Evolutionary conservation across 2,797 vertebrate genomes (phyloP).

Genomic region (Atherinosoma microstoma): DNA sequence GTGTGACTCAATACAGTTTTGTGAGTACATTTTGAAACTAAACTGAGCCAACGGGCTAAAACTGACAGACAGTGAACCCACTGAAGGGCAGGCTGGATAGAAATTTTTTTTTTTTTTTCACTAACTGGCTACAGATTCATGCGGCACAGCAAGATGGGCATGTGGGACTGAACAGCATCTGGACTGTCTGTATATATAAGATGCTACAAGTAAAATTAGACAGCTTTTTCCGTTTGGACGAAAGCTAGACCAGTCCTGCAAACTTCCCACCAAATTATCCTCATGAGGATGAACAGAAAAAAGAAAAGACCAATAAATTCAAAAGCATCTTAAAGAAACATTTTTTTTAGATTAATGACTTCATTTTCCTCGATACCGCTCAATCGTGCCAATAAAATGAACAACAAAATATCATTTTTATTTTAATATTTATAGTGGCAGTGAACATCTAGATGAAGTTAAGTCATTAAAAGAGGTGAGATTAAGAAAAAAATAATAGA

Average conservation of each 20-base stretch:
- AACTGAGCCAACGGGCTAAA: background rate
- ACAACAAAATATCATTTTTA: background rate
- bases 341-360: background rate
- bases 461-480: background rate
- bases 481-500: background rate
- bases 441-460: background rate
- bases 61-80: slow-evolving; percentile 13
- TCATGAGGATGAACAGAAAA: slow-evolving; percentile 1
- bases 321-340: background rate
- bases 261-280: slow-evolving; percentile 5
- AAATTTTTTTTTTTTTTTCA: slow-evolving; percentile 10
- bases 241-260: background rate
- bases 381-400: background rate
- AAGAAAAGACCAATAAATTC: background rate
- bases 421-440: background rate
- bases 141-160: slow-evolving; percentile 23
- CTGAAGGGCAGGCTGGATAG: slow-evolving; percentile 12
- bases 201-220: slow-evolving; percentile 17
- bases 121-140: slow-evolving; percentile 29
- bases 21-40: background rate
- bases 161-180: slow-evolving; percentile 27
- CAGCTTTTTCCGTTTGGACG: background rate
- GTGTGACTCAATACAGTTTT: background rate
- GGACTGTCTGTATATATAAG: slow-evolving; percentile 28
- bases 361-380: background rate